Conservation (phyloP, 2,888 invertebrate species). For the Clunio marinus region DNA sequence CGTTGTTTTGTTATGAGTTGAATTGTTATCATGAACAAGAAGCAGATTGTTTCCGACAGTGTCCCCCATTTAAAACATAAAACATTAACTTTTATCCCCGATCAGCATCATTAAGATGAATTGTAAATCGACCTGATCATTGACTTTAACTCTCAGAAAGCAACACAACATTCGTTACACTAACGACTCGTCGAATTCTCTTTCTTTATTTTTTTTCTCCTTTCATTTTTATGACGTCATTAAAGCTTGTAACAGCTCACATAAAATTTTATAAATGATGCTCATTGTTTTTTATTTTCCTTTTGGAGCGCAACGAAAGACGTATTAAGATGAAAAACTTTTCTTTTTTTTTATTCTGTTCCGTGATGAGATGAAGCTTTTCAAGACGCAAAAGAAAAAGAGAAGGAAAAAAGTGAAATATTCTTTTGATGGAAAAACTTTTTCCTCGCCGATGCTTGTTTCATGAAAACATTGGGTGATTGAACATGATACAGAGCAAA, state of each 20-base stretch:
- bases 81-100: constrained; percentile 18
- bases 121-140: constrained; percentile 34
- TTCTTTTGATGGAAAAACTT: constrained; percentile 21
- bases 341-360: constrained; percentile 10
- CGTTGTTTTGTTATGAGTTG: not conserved
- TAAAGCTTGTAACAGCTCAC: constrained; percentile 30
- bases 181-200: constrained; percentile 21
- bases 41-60: not conserved
- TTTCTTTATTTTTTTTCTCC: not conserved
- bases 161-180: constrained; percentile 2
- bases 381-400: not conserved
- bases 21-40: not conserved
- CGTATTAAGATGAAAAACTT: constrained; percentile 9
- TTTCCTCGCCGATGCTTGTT: not conserved
- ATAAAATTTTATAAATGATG: constrained; percentile 38
- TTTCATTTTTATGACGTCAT: constrained; percentile 30
- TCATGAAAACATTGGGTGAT: constrained; percentile 17
- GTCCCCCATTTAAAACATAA: constrained; percentile 17
- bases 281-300: constrained; percentile 30
- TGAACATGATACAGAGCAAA: constrained; percentile 18
- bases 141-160: constrained; percentile 24
- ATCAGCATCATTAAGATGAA: constrained; percentile 24
- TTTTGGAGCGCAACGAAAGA: not conserved
- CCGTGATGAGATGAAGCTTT: not conserved
- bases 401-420: not conserved